Conservation (phyloP, 2,888 invertebrate genomes). For the Zele albiditarsus region DNA sequence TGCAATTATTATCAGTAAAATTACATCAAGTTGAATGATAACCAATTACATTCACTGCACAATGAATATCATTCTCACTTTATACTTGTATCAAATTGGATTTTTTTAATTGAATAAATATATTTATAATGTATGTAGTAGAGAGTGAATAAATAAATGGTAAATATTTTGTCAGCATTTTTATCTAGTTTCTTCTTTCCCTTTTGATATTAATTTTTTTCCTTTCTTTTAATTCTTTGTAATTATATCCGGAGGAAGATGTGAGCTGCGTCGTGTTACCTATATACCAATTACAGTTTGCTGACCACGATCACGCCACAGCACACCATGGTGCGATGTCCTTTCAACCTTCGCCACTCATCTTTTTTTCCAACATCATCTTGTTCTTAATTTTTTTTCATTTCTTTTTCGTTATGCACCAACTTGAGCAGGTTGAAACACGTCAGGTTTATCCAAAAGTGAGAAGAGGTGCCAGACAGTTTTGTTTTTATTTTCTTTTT, state of each 20-base stretch:
- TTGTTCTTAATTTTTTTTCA: not conserved
- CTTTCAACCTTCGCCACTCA: not conserved
- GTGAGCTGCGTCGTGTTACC: not conserved
- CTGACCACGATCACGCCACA: not conserved
- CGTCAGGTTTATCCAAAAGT: not conserved
- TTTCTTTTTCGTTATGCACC: not conserved
- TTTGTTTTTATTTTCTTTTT: not conserved
- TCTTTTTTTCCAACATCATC: not conserved
- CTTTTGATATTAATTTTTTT: not conserved
- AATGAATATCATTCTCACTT: too few relatives aligned
- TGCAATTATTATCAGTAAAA: too few relatives aligned
- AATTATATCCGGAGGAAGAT: constrained; percentile 1
- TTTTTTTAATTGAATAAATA: too few relatives aligned
- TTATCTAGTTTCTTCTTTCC: not conserved
- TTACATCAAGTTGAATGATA: too few relatives aligned
- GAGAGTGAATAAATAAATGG: not conserved
- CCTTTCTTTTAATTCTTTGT: not conserved
- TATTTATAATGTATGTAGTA: too few relatives aligned
- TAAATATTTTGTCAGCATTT: not conserved
- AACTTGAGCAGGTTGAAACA: not conserved
- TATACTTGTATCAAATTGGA: too few relatives aligned
- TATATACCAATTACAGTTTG: not conserved
- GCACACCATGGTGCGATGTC: not conserved
- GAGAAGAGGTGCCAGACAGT: not conserved
- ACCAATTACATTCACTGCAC: too few relatives aligned